A percentile compares a stretch with the other conserved stretches of the same genome.
Evolutionary conservation across 2,113 vertebrate genomes (phyloP).

Genomic region (Anolis carolinensis): DNA sequence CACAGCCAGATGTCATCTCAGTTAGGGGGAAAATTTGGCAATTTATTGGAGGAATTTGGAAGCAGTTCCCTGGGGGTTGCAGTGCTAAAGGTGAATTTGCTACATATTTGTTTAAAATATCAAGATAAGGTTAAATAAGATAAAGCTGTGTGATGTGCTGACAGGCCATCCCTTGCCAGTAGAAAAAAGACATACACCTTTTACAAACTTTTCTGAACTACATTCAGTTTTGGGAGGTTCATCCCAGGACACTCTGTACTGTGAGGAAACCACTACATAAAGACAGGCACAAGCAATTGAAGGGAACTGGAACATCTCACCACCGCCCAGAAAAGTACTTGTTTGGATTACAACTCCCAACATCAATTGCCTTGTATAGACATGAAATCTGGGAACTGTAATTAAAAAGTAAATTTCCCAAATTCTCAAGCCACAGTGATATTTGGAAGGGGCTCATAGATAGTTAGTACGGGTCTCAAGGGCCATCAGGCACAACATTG

Average conservation of each 20-base stretch:
- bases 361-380: too few relatives aligned
- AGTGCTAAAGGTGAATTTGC: background rate
- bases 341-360: too few relatives aligned
- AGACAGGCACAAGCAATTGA: background rate
- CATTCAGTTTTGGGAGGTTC: background rate
- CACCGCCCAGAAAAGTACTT: too few relatives aligned
- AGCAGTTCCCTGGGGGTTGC: background rate
- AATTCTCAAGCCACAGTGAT: too few relatives aligned
- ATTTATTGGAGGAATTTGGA: background rate
- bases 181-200: background rate
- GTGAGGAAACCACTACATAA: background rate
- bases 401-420: too few relatives aligned
- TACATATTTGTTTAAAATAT: background rate
- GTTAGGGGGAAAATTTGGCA: background rate
- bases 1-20: background rate
- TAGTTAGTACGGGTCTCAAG: too few relatives aligned
- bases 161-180: slow-evolving; percentile 1
- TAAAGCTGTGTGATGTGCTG: background rate
- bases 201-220: background rate
- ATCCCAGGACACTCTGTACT: background rate
- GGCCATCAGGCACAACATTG: too few relatives aligned
- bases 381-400: too few relatives aligned
- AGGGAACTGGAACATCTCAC: background rate
- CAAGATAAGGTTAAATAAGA: background rate
- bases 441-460: too few relatives aligned